Percentiles rank a stretch among this genome's conserved stretches.
These are phyloP conservation scores for Drosophila buzzatii DNA, from an alignment of 2,888 invertebrate species.

Conservation along the genomic window DNA sequence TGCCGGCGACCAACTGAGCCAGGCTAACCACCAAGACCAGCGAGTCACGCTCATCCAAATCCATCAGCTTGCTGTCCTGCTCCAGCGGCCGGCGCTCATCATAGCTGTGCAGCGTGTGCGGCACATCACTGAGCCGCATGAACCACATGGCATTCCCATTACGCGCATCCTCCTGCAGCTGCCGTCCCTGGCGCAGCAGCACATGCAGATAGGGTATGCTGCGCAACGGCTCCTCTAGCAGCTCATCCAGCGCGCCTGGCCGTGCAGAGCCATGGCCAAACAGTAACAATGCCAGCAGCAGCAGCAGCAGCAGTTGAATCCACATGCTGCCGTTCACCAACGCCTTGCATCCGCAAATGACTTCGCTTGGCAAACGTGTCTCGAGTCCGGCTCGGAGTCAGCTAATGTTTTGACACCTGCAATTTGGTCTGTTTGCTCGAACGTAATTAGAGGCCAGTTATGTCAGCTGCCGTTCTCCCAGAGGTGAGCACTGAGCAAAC, in stretches of 20 bases:
- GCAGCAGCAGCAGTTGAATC: conserved; percentile 14
- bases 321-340: conserved; percentile 29
- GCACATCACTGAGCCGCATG: conserved; percentile 37
- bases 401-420: conserved; percentile 68
- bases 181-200: conserved; percentile 45
- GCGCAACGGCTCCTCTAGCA: conserved; percentile 43
- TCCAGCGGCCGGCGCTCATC: conserved; percentile 32
- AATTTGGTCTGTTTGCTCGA: conserved; percentile 67
- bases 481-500: conserved; percentile 48
- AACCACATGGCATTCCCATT: conserved; percentile 70
- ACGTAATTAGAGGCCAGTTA: conserved; percentile 69
- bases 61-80: not conserved
- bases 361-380: not conserved
- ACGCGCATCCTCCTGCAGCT: conserved; percentile 52
- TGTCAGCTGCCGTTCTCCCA: conserved; percentile 55
- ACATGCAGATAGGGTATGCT: conserved; percentile 58
- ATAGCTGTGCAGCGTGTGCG: conserved; percentile 41
- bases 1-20: conserved; percentile 42
- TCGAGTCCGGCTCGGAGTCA: not conserved
- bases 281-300: conserved; percentile 1
- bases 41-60: conserved; percentile 48
- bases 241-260: conserved; percentile 19
- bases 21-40: conserved; percentile 68
- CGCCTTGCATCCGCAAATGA: conserved; percentile 51
- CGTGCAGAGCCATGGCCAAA: not conserved